Evolutionary conservation across 35 echinoderm and acorn worm species (phyloP).

Genomic region (Anneissia japonica): DNA sequence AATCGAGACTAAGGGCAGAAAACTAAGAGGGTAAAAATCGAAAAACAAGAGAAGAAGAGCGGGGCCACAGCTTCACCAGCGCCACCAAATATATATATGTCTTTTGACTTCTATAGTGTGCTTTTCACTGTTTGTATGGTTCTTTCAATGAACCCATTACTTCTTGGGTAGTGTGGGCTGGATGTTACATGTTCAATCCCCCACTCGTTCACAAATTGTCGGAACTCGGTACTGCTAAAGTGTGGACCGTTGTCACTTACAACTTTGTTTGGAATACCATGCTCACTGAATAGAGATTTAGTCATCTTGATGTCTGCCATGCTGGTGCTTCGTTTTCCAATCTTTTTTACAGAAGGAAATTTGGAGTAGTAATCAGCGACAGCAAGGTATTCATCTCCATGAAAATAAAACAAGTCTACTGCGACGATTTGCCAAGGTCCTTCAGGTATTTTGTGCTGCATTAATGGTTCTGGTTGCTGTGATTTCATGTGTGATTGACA

Average conservation of each 20-base stretch:
- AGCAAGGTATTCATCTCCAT: neutral
- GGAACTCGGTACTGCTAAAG: conserved; percentile 21
- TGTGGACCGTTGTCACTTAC: conserved; percentile 59
- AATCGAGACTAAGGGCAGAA: too few relatives aligned
- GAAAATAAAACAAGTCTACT: neutral
- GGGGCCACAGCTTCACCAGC: too few relatives aligned
- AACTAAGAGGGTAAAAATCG: too few relatives aligned
- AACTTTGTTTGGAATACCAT: conserved; percentile 52
- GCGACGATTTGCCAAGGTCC: neutral
- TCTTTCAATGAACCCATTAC: conserved; percentile 31
- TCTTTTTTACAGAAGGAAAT: neutral
- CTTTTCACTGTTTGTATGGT: too few relatives aligned
- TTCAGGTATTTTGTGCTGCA: neutral
- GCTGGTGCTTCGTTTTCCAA: too few relatives aligned
- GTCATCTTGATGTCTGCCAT: neutral
- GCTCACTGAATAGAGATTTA: conserved; percentile 61
- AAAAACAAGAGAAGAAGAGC: too few relatives aligned
- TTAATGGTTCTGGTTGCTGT: conserved; percentile 4
- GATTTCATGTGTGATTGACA: conserved; percentile 19
- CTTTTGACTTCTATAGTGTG: too few relatives aligned
- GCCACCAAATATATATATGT: too few relatives aligned
- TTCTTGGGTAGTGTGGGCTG: conserved; percentile 7
- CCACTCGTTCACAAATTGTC: conserved; percentile 15
- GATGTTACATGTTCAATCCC: conserved; percentile 18
- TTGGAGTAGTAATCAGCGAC: neutral